phyloP scores from a whole-genome alignment of 2,113 vertebrate species.

The Antechinus flavipes region DNA sequence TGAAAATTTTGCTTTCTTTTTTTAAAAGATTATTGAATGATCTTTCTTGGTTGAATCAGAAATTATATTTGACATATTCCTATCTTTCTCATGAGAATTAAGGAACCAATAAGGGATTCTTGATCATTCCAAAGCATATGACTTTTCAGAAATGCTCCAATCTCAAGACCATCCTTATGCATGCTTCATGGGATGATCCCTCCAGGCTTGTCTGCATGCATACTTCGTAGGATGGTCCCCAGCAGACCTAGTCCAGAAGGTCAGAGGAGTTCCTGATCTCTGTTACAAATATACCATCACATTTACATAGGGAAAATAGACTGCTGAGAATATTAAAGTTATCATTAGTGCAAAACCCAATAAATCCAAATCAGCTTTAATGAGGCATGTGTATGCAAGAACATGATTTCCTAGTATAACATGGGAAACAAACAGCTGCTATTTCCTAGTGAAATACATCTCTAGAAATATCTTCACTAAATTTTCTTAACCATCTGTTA shows the following conservation, averaged over 20 bases:
- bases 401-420: constrained; percentile 33
- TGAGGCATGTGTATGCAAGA: not conserved
- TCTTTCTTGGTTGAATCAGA: not conserved
- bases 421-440: constrained; percentile 1
- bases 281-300: not conserved
- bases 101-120: not conserved
- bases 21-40: not conserved
- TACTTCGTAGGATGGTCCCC: not conserved
- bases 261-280: not conserved
- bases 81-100: not conserved
- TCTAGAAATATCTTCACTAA: constrained; percentile 34
- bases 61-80: not conserved
- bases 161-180: not conserved
- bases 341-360: not conserved
- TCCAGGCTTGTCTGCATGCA: no score
- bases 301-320: not conserved
- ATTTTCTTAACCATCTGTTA: constrained; percentile 41
- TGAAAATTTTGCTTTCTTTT: not conserved
- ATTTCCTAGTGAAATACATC: not conserved
- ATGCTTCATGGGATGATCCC: not conserved
- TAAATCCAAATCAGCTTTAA: not conserved
- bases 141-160: not conserved
- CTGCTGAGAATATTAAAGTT: not conserved
- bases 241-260: not conserved
- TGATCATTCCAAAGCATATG: not conserved